Evolutionary conservation across 2,113 vertebrate genomes (phyloP).

Genomic region (Toxostoma redivivum): DNA sequence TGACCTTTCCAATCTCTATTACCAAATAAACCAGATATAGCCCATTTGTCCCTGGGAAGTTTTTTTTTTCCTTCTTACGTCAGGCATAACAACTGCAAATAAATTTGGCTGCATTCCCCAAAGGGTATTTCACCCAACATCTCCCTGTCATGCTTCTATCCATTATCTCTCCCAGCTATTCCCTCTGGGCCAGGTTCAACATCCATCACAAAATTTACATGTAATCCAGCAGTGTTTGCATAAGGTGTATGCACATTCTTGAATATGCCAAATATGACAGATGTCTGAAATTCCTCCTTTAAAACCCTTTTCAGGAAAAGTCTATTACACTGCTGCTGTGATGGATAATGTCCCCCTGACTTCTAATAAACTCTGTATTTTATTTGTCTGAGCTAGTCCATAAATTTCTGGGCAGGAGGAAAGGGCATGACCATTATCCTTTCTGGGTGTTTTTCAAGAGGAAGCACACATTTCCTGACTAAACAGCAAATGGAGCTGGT

Average conservation of each 20-base stretch:
- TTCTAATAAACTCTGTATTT: neutral
- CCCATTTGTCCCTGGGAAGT: neutral
- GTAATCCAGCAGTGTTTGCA: neutral
- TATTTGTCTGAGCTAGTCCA: neutral
- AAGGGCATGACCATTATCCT: neutral
- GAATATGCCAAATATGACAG: neutral
- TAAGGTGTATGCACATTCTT: neutral
- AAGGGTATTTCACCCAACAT: neutral
- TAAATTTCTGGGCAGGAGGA: neutral
- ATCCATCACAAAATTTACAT: neutral
- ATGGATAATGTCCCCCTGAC: neutral
- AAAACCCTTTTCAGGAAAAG: neutral
- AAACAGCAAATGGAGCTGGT: neutral
- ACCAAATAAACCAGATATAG: neutral
- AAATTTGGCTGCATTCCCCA: neutral
- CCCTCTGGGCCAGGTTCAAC: neutral
- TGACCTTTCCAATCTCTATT: neutral
- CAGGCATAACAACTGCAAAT: neutral
- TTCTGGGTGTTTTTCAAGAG: neutral
- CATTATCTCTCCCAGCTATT: neutral
- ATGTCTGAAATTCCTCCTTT: neutral
- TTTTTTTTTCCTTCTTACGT: neutral
- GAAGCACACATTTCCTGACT: constrained; percentile 24
- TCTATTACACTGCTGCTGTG: neutral
- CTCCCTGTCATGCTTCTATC: neutral